phyloP scores from a whole-genome alignment of 2,113 vertebrate genomes.

The Aldabrachelys gigantea region DNA sequence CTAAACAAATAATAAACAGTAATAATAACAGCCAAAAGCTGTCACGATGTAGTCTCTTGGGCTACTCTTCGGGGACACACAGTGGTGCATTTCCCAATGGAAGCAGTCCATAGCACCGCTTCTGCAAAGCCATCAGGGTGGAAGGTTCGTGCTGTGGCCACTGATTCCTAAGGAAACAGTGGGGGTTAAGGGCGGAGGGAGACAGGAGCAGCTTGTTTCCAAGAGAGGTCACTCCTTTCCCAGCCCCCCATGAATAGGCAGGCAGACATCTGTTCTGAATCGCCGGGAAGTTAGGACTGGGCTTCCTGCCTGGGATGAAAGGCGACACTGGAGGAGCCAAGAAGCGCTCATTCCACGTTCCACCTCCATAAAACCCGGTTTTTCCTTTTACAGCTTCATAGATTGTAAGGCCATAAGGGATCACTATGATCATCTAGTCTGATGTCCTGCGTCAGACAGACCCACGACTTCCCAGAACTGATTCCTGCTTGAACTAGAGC shows the following conservation, averaged over 20 bases:
- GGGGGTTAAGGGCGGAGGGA: neutral
- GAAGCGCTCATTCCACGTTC: neutral
- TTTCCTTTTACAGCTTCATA: neutral
- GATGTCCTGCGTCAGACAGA: fast-evolving
- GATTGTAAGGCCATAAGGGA: neutral
- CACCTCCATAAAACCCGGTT: neutral
- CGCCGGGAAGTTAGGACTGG: constrained; percentile 33
- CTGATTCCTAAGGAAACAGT: neutral
- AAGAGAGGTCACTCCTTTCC: constrained; percentile 80
- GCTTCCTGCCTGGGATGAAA: constrained; percentile 79
- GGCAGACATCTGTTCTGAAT: constrained; percentile 83
- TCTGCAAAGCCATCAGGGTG: fast-evolving
- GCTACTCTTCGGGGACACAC: too few relatives aligned
- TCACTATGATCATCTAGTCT: neutral
- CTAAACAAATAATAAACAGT: neutral
- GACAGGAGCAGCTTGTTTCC: neutral
- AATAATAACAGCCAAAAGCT: fast-evolving
- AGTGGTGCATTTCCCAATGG: neutral
- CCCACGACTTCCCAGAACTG: neutral
- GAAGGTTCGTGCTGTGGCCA: neutral
- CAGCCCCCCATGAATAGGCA: constrained; percentile 72
- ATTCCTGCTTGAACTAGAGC: fast-evolving
- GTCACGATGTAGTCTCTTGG: neutral
- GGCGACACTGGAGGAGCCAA: neutral
- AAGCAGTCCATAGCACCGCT: too few relatives aligned